phyloP scores from a whole-genome alignment of 2,113 vertebrate genomes.

The Stegostoma tigrinum region DNA sequence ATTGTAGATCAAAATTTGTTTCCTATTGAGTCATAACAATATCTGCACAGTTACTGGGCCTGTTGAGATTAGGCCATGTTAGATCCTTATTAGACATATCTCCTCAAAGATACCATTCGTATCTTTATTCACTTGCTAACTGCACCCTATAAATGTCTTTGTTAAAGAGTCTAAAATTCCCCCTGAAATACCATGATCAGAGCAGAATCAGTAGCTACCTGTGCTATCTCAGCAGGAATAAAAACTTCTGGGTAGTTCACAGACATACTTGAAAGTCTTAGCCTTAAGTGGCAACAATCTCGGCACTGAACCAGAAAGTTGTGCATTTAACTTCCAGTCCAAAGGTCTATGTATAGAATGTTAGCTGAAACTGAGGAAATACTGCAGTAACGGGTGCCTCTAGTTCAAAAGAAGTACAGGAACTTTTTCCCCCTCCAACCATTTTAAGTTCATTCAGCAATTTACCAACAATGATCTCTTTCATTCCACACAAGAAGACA shows the following conservation, averaged over 20 bases:
- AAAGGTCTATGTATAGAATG: not conserved
- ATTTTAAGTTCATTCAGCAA: not conserved
- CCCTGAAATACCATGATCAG: not conserved
- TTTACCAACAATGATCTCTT: not conserved
- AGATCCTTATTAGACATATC: not conserved
- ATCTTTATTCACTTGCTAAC: not conserved
- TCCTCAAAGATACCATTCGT: not conserved
- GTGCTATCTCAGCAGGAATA: not conserved
- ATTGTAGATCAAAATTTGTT: not conserved
- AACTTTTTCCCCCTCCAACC: not conserved
- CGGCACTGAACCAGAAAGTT: not conserved
- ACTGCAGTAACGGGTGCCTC: not conserved
- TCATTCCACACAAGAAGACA: not conserved
- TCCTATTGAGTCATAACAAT: not conserved
- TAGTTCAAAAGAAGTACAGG: not conserved
- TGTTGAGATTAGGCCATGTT: not conserved
- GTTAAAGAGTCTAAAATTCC: not conserved
- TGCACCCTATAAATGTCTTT: not conserved
- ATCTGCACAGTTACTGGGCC: not conserved
- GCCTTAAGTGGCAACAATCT: not conserved
- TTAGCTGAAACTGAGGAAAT: too few species aligned
- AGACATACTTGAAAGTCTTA: not conserved
- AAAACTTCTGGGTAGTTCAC: not conserved
- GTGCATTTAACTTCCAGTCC: not conserved
- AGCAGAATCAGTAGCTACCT: not conserved